Percentiles rank a stretch among this genome's conserved stretches.
phyloP scores from a whole-genome alignment of 2,797 vertebrate genomes.

The Crenichthys baileyi region DNA sequence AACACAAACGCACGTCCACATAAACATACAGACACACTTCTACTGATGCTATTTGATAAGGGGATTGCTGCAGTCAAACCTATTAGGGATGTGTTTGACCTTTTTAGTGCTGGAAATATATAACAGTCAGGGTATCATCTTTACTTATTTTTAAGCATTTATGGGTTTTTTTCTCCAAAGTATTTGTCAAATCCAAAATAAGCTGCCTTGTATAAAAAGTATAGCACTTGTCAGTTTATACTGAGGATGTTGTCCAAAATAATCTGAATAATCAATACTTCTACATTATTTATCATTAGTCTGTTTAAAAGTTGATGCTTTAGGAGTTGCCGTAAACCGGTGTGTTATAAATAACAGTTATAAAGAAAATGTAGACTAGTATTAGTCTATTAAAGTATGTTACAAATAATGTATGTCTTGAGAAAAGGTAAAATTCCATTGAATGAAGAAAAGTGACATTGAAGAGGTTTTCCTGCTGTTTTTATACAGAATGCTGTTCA shows the following conservation, averaged over 20 bases:
- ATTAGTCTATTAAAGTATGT: neutral
- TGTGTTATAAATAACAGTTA: neutral
- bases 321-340: neutral
- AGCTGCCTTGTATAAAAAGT: neutral
- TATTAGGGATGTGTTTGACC: conserved; percentile 67
- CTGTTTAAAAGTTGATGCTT: neutral
- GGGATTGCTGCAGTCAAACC: conserved; percentile 60
- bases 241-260: neutral
- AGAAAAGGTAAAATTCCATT: neutral
- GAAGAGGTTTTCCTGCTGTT: neutral
- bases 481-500: neutral
- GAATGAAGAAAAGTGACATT: neutral
- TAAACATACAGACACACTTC: conserved; percentile 23
- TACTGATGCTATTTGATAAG: conserved; percentile 60
- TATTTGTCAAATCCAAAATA: neutral
- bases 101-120: conserved; percentile 57
- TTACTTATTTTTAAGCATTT: conserved; percentile 34
- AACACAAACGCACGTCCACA: conserved; percentile 10
- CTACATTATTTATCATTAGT: neutral
- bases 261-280: neutral
- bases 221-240: neutral
- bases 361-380: neutral
- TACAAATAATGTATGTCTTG: neutral
- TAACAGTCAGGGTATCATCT: conserved; percentile 34
- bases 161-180: neutral